Conservation (phyloP, 2,113 vertebrate species). For the Ceyx cyanopectus region DNA sequence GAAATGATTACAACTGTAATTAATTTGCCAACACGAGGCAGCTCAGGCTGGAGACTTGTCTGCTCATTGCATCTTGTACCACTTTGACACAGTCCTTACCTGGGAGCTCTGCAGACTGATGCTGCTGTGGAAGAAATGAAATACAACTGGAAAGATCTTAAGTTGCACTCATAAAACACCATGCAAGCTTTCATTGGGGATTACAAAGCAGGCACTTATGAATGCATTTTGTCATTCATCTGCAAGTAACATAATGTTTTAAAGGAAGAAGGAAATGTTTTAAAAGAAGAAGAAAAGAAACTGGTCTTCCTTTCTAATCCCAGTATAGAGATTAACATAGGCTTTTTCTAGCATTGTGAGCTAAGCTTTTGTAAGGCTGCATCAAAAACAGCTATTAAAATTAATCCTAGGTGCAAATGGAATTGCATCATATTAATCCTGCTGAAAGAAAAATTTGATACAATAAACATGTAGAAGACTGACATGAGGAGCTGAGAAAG, state of each 20-base stretch:
- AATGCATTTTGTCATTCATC: background rate
- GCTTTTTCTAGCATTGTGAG: background rate
- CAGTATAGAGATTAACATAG: background rate
- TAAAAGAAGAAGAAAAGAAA: constrained; percentile 32
- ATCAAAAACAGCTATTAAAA: constrained; percentile 35
- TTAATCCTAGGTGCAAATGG: constrained; percentile 45
- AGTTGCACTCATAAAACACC: background rate
- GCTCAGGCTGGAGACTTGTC: background rate
- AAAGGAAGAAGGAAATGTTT: constrained; percentile 27
- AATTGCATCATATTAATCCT: constrained; percentile 25
- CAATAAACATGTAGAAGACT: background rate
- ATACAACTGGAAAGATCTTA: background rate
- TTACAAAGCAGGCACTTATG: background rate
- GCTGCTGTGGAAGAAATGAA: background rate
- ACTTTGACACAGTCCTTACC: accelerated
- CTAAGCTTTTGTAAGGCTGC: constrained; percentile 33
- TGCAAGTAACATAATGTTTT: background rate
- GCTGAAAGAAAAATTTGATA: background rate
- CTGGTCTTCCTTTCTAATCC: background rate
- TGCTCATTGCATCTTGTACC: background rate
- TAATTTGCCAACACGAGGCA: background rate
- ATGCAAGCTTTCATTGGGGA: background rate
- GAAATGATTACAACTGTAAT: background rate
- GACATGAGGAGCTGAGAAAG: background rate
- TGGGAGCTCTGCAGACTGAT: background rate